A percentile compares a stretch with the other conserved stretches of the same genome.
phyloP scores from a whole-genome alignment of 2,797 vertebrate species.

The Hydrolagus colliei region DNA sequence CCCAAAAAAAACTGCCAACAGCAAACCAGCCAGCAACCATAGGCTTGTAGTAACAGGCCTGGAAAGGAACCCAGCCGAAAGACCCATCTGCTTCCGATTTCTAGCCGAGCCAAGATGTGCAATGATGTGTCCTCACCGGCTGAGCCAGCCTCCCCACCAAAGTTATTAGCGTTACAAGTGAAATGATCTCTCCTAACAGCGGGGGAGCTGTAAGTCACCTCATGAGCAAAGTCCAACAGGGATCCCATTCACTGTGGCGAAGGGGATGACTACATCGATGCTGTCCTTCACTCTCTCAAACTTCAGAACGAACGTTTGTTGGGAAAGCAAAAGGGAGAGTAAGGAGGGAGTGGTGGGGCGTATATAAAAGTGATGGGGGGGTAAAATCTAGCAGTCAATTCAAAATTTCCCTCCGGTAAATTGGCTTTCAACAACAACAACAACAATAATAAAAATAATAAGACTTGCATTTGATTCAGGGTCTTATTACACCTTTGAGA shows the following conservation, averaged over 20 bases:
- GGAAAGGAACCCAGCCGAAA: slow-evolving; percentile 75
- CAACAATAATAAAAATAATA: no score
- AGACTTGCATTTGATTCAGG: no score
- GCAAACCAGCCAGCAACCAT: slow-evolving; percentile 73
- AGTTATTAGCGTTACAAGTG: slow-evolving; percentile 73
- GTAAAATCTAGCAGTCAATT: no score
- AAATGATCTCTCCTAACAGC: slow-evolving; percentile 71
- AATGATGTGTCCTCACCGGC: slow-evolving; percentile 65
- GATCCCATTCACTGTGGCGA: slow-evolving; percentile 48
- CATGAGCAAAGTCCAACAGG: slow-evolving; percentile 39
- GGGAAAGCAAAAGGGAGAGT: background rate
- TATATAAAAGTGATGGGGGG: no score
- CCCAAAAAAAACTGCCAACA: slow-evolving; percentile 69
- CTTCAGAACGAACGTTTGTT: background rate
- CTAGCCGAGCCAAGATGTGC: slow-evolving; percentile 75
- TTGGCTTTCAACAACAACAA: no score
- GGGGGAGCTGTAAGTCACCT: slow-evolving; percentile 60
- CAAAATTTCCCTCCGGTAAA: no score
- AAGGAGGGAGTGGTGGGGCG: slow-evolving; percentile 6
- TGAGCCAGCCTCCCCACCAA: slow-evolving; percentile 62
- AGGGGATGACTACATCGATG: background rate
- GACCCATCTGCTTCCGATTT: slow-evolving; percentile 84
- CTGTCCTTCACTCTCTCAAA: slow-evolving; percentile 10
- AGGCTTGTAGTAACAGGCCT: slow-evolving; percentile 72
- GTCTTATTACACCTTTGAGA: no score